Evolutionary conservation across 1,140 invertebrate genomes (phyloP).

Genomic region (Atopsyche davidsoni): DNA sequence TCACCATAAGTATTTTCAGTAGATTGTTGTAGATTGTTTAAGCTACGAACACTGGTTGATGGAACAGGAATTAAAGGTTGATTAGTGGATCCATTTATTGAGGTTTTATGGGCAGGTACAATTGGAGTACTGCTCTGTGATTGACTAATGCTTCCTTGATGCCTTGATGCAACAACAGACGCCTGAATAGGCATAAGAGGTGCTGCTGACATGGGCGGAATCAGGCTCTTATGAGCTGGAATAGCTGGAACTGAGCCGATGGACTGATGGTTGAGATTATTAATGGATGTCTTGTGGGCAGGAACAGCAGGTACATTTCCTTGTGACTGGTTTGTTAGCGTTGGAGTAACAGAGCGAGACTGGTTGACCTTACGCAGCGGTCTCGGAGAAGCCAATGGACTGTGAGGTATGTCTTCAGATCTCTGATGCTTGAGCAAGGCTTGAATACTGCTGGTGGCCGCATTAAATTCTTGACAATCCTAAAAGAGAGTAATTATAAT

Average conservation of each 20-base stretch:
- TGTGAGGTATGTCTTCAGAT: constrained; percentile 30
- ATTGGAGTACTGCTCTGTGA: constrained; percentile 17
- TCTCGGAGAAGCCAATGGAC: constrained; percentile 41
- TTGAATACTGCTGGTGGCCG: constrained; percentile 53
- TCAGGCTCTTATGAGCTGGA: constrained; percentile 13
- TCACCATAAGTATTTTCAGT: constrained; percentile 40
- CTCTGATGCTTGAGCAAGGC: constrained; percentile 37
- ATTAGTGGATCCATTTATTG: constrained; percentile 4
- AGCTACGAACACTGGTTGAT: constrained; percentile 21
- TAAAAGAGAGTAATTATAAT: constrained; percentile 29
- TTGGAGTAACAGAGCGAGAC: constrained; percentile 26
- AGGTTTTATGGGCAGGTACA: constrained; percentile 24
- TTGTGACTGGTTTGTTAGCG: constrained; percentile 13
- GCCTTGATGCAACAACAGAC: not conserved
- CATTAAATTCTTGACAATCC: constrained; percentile 56
- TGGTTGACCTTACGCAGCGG: constrained; percentile 31
- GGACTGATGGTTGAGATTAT: constrained; percentile 6
- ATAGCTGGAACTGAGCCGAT: constrained; percentile 5
- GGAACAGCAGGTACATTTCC: constrained; percentile 8
- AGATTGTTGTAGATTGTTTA: constrained; percentile 21
- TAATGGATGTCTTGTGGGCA: constrained; percentile 11
- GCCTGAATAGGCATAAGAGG: not conserved
- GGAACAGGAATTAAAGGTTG: constrained; percentile 14
- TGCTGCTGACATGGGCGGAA: not conserved
- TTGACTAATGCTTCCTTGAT: too few species aligned